Evolutionary conservation across 2,797 vertebrate species (phyloP).

Genomic region (Hippopotamyrus pictus): DNA sequence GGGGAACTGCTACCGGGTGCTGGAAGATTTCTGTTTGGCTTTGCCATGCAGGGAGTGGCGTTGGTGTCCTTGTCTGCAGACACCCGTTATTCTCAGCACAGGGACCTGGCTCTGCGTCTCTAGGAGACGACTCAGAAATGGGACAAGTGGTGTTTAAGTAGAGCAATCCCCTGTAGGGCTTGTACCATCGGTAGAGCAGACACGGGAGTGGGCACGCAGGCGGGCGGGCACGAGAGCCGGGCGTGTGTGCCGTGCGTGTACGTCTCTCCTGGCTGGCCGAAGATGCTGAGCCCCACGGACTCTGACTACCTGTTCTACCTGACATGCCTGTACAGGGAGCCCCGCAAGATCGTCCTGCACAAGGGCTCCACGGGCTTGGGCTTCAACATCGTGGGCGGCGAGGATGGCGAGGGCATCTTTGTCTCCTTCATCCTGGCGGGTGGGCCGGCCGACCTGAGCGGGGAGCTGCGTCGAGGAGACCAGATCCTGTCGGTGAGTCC

Average conservation of each 20-base stretch:
- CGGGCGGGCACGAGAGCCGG: slow-evolving; percentile 23
- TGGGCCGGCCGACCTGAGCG: slow-evolving; percentile 91
- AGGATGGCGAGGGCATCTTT: slow-evolving; percentile 96
- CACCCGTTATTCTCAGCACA: not conserved
- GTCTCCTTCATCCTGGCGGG: slow-evolving; percentile 96
- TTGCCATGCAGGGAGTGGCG: not conserved
- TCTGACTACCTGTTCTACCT: slow-evolving; percentile 68
- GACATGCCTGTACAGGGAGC: slow-evolving; percentile 67
- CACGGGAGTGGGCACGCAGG: slow-evolving; percentile 23
- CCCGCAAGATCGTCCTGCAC: slow-evolving; percentile 84
- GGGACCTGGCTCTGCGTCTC: slow-evolving; percentile 38
- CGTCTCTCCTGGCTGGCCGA: slow-evolving; percentile 17
- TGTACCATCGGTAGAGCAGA: slow-evolving; percentile 36
- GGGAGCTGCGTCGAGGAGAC: slow-evolving; percentile 88
- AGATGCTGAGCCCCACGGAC: slow-evolving; percentile 60
- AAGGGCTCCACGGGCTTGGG: slow-evolving; percentile 93
- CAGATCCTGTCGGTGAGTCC: slow-evolving; percentile 90
- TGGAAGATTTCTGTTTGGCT: not conserved
- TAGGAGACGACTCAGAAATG: slow-evolving; percentile 47
- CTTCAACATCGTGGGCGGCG: slow-evolving; percentile 95
- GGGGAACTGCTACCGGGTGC: not conserved
- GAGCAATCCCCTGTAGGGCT: slow-evolving; percentile 60
- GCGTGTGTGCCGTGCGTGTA: not conserved
- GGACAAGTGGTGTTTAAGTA: slow-evolving; percentile 61
- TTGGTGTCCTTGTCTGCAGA: not conserved